Evolutionary conservation across 2,888 invertebrate species (phyloP).

Genomic region (Athrips mouffetella): DNA sequence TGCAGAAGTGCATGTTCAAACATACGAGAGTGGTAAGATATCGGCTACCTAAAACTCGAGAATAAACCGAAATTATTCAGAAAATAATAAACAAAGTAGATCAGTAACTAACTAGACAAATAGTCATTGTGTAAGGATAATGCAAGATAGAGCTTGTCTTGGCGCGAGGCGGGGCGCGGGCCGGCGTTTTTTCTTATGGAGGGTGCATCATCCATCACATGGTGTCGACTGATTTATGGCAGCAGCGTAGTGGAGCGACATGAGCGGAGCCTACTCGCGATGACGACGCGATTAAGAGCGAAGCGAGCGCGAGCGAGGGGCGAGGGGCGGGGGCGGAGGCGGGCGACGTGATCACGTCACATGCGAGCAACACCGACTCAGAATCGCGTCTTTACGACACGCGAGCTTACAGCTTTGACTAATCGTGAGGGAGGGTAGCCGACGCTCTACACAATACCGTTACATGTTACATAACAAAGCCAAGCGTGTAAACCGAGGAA

Average conservation of each 20-base stretch:
- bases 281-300: constrained; percentile 64
- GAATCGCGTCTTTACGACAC: constrained; percentile 38
- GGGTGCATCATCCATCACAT: constrained; percentile 63
- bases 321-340: constrained; percentile 24
- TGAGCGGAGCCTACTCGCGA: constrained; percentile 59
- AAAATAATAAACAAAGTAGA: background rate
- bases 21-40: constrained; percentile 15
- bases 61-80: too few relatives aligned
- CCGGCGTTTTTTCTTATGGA: constrained; percentile 41
- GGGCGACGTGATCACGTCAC: constrained; percentile 47
- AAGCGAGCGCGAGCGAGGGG: constrained; percentile 30
- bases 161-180: too few relatives aligned
- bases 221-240: constrained; percentile 71
- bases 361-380: constrained; percentile 41
- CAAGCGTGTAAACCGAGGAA: constrained; percentile 22
- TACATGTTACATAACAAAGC: constrained; percentile 18
- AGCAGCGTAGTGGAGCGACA: constrained; percentile 57
- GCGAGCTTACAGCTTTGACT: constrained; percentile 42
- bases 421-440: constrained; percentile 32
- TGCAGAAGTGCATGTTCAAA: constrained; percentile 16
- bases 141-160: constrained; percentile 37
- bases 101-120: constrained; percentile 8
- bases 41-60: constrained; percentile 1
- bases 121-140: constrained; percentile 27
- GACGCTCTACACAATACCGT: constrained; percentile 24